Base-by-base conservation (phyloP, 1,140 invertebrate species). In the Pemphigus obesinymphae region DNA sequence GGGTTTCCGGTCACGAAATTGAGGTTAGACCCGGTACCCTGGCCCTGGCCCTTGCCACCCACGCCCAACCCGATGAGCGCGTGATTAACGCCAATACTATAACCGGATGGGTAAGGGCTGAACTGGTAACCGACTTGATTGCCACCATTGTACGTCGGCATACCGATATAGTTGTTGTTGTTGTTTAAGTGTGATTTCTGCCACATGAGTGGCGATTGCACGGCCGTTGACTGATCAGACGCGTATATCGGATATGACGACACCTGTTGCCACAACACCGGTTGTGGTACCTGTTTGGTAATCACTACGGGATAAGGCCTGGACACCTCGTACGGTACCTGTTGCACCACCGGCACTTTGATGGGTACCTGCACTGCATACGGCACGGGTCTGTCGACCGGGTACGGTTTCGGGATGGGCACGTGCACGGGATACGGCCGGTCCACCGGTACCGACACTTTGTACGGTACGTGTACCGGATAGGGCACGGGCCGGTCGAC, bases 401-500 rank as follows among this genome's bases (percentile, higher is more conserved):
- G 76, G n/a, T 80, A 80, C 23, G 76, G 76, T 11, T 26, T 80
- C 6, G 76, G 76, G 1, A 80, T 23, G 1, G 55, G n/a, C 17
- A 80, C 76, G 13, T 80, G 37, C 8, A 80, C 76, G n/a, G 76
- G 76, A 3, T 80, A 80, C 17, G 76, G 76, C 37, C 76, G 31
- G 37, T 80, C 76, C 2, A 80, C 55, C 13, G 76, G 76, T n/a
- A 80, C 76, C 4, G 76, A 29, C 23, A 80, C 76, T 45, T 63
- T 80, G 23, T 80, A 80, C 0, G 76, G 76, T 10, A 80, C 76
- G 17, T 80, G 76, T 2, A 80, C 76, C 5, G 76, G 55, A 45
- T 80, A 80, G 10, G 76, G 76, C 34, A 80, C 37, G 37, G 76
- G 76, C 7, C 53, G 53, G 37, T 80, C 76, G 5, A 80, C 53